Base-by-base conservation (phyloP, 2,113 vertebrate species). In the Tupaia tana region DNA sequence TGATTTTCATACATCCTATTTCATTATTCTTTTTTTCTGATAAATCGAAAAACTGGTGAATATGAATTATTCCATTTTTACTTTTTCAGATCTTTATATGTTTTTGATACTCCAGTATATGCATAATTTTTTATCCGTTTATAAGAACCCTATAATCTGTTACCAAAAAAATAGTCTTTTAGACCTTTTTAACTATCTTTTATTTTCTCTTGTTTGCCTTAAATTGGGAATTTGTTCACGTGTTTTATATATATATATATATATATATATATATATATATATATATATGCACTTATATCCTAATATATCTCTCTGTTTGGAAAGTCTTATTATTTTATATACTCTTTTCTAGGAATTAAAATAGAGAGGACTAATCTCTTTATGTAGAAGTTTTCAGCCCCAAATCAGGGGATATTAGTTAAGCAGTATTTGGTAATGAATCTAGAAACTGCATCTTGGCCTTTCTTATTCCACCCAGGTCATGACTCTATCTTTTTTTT, bases 151-250 rank as follows among this genome's bases (percentile, higher is more conserved):
- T 86, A 75, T 1, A 56, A 0, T 27, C 25, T 88, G 82, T 43
- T 61, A 91, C 56, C 2, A 70, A 54, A 85, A 69, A 90, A 89
- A 64, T 14, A 9, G 52, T 83, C 67, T 69, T 90, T 93, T 95
- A 86, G 63, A 3, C 34, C 69, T 83, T 69, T 31, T 86, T 56
- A 86, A 34, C 20, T 15, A 75, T 84, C 54, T 25, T 82, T 93
- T 77, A 13, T 86, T 84, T 89, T 93, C 34, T 88, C 29, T 64
- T 29, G 9, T 93, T 88, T 84, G 18, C 71, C 69, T 92, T 81
- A 71, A 96, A 74, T 91, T 92, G 34, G n/a, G 27, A 78, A 16
- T 77, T 95, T 75, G 29, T 93, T 27, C 92, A 96, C 88, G 56
- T 80, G 85, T 73, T 92, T 0, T 43, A 4, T 43, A 43, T 43